Conservation (phyloP, 2,113 vertebrate species). For the Gobius niger region DNA sequence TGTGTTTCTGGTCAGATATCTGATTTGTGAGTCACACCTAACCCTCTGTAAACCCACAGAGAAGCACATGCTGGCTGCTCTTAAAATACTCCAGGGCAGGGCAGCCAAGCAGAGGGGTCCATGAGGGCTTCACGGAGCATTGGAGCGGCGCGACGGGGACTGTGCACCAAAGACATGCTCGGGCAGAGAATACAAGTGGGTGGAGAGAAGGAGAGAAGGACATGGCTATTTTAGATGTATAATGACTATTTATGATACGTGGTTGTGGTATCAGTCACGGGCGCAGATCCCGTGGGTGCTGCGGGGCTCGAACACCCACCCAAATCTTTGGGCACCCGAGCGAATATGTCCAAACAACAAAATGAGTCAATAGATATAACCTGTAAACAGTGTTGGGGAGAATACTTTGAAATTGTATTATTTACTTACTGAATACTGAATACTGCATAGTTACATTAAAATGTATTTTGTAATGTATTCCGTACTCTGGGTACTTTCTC, state of each 20-base stretch:
- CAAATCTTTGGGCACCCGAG: too few species aligned
- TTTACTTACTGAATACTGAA: too few species aligned
- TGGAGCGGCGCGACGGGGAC: constrained; percentile 52
- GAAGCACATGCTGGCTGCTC: constrained; percentile 64
- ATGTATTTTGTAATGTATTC: too few species aligned
- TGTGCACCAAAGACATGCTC: constrained; percentile 49
- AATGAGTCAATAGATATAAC: too few species aligned
- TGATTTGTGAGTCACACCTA: constrained; percentile 73
- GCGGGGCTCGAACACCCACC: too few species aligned
- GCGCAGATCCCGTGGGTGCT: too few species aligned
- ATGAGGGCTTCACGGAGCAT: constrained; percentile 43
- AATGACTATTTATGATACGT: constrained; percentile 61
- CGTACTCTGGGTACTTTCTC: too few species aligned
- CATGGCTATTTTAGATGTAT: constrained; percentile 61
- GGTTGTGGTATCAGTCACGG: not conserved
- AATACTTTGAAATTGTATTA: too few species aligned
- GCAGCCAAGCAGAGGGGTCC: constrained; percentile 54
- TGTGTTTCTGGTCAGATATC: constrained; percentile 74
- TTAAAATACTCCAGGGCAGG: constrained; percentile 72
- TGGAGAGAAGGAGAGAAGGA: constrained; percentile 47
- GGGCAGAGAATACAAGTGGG: constrained; percentile 59
- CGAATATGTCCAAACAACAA: too few species aligned
- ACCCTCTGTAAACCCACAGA: constrained; percentile 60
- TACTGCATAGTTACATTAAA: too few species aligned
- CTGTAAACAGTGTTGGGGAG: too few species aligned